Evolutionary conservation across 2,113 vertebrate species (phyloP).

Genomic region (Oncorhynchus mykiss): DNA sequence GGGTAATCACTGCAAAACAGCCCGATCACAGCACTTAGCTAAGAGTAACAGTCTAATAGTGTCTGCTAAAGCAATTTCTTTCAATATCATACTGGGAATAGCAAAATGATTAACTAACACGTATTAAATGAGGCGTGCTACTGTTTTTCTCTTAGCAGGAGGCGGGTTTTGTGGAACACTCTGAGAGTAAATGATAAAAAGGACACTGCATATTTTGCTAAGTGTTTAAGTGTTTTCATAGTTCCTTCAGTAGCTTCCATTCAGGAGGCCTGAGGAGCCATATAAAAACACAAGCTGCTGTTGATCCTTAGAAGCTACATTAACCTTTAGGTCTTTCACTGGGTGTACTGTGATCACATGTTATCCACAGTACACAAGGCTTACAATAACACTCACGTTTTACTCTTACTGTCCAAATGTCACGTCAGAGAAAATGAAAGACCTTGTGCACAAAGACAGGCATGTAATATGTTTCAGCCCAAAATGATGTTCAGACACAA

Average conservation of each 20-base stretch:
- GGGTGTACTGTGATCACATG: no score
- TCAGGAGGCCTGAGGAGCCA: no score
- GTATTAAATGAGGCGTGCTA: background rate
- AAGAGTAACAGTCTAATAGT: conserved; percentile 2
- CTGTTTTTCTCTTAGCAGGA: background rate
- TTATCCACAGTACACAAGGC: background rate
- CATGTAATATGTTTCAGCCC: background rate
- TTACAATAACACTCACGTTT: background rate
- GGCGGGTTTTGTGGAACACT: background rate
- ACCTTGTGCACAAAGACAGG: background rate
- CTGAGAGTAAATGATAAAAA: background rate
- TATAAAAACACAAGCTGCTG: no score
- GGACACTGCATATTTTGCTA: background rate
- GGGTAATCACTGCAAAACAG: background rate
- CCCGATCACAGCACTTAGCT: background rate
- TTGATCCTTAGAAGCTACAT: no score
- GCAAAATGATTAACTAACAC: no score
- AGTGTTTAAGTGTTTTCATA: background rate
- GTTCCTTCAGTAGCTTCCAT: no score
- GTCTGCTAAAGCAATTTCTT: background rate
- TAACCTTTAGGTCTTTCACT: no score
- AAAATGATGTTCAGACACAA: background rate
- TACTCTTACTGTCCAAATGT: background rate
- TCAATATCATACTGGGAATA: background rate
- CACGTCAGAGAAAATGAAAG: background rate